Base-by-base conservation (phyloP, 2,797 vertebrate species). In the Gymnothorax javanicus region DNA sequence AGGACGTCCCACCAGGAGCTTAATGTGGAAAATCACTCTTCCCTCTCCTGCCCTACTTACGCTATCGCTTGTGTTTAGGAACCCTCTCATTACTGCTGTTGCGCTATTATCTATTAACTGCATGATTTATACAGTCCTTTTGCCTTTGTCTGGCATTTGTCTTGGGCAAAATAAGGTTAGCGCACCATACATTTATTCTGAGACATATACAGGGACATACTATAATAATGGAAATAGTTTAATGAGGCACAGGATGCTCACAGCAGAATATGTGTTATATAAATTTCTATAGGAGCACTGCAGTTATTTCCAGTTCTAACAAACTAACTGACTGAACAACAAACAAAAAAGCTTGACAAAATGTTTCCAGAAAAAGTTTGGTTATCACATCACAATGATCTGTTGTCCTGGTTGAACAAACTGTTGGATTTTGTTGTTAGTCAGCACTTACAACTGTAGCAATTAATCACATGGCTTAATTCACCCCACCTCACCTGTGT, bases 11-110 rank as follows among this genome's bases (percentile, higher is more conserved):
- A 94, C 90, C 90, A 93, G 93, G 91, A 91, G 92, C 90, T 92
- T 94, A 93, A 91, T 91, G 89, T 87, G 88, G 88, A 88, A 92
- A 92, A 93, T 92, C 90, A 88, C 87, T 92, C 88, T 91, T 91
- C 86, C 88, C 71, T 82, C 89, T 87, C 87, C 82, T 93, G 93
- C 87, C 92, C 93, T 93, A 94, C 90, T 92, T 95, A 82, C 54
- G 85, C 90, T 92, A 86, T 79, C 85, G 89, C 90, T 84, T 83
- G 83, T 90, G 87, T 91, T 90, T 89, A 86, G 87, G 90, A 88
- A 92, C 86, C 27, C 84, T 60, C 88, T 86, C 82, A 50, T 64
- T 25, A 82, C 85, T 86, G 79, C 84, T 85, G 69, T 71, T 73
- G 87, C 82, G 75, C 52, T 86, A 57, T 86, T 84, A 91, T 91